Evolutionary conservation across 2,797 vertebrate genomes (phyloP), one percentile per base, ranked within the genome.

Genomic region (Dendrocincla tyrannina): DNA sequence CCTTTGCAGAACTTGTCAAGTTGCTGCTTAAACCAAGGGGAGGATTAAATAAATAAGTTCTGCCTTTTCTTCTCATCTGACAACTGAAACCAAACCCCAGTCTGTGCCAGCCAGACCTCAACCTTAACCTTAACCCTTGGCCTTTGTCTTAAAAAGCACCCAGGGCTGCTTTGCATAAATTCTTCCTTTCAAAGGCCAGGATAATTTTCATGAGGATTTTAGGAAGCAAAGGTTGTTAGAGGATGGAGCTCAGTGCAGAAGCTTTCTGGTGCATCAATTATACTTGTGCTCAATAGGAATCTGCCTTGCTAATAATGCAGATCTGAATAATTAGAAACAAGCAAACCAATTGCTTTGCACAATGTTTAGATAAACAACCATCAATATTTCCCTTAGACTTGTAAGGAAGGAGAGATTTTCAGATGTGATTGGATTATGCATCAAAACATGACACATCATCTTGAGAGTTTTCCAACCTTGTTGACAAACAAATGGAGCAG

Each of bases 241-340:
- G 35, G 22, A 78, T 7, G 41, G 37, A 81, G 60, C 56, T 82
- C 28, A 82, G 52, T 86, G 85, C 28, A 69, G 44, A 41, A 88
- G 50, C 66, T 69, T 78, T 93, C 69, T 85, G 17, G 22, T 53
- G 19, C 33, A 52, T 32, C 16, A 49, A 22, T 79, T 74, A 42
- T 22, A 70, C 23, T 50, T 55, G 63, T 6, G 55, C 59, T 87
- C 47, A 67, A 62, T 9, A 74, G 42, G 42, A 90, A 93, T 68
- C 80, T 80, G 69, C 35, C 85, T 69, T 93, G 60, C 53, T 96
- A 89, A 50, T 92, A 92, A 87, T 60, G 79, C 53, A 60, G 30
- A 74, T 37, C 27, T 50, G 68, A 94, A 64, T 77, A 91, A 87
- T 63, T 46, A 74, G 17, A 88, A 85, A 66, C 15, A 66, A 66